Evolutionary conservation across 2,888 invertebrate genomes (phyloP).

Genomic region (Hololepta plana): DNA sequence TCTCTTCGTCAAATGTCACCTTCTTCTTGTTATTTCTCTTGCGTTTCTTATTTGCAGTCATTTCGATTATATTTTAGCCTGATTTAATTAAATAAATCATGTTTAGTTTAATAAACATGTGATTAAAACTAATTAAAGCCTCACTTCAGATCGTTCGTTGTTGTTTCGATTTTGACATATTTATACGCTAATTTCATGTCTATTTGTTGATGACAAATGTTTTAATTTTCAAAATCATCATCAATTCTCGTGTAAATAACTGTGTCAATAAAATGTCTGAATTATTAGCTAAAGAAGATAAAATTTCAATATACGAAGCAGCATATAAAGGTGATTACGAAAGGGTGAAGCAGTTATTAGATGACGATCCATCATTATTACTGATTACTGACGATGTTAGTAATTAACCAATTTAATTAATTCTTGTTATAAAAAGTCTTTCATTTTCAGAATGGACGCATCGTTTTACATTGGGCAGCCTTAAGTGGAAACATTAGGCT

Average conservation of each 20-base stretch:
- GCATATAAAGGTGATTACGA: conserved; percentile 57
- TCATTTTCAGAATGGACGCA: conserved; percentile 41
- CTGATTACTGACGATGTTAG: conserved; percentile 33
- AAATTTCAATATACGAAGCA: conserved; percentile 34
- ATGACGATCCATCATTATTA: conserved; percentile 32
- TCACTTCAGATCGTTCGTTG: no score
- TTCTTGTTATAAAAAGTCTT: neutral
- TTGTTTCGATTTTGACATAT: no score
- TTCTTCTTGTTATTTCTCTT: conserved; percentile 2
- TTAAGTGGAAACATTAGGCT: conserved; percentile 59
- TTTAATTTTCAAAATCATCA: neutral
- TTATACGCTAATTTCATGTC: conserved; percentile 1
- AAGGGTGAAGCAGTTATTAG: conserved; percentile 41
- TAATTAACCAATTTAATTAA: conserved; percentile 10
- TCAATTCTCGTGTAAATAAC: neutral
- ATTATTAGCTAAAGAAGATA: conserved; percentile 9
- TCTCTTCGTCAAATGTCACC: conserved; percentile 8
- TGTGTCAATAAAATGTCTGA: no score
- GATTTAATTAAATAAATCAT: no score
- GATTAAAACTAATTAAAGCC: no score
- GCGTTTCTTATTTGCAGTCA: neutral
- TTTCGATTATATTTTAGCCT: no score
- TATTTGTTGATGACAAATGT: neutral
- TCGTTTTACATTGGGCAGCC: conserved; percentile 65
- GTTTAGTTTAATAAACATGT: no score